A percentile compares a stretch with the other conserved stretches of the same genome.
Evolutionary conservation across 2,888 invertebrate genomes (phyloP).

Genomic region (Cryptus armator): DNA sequence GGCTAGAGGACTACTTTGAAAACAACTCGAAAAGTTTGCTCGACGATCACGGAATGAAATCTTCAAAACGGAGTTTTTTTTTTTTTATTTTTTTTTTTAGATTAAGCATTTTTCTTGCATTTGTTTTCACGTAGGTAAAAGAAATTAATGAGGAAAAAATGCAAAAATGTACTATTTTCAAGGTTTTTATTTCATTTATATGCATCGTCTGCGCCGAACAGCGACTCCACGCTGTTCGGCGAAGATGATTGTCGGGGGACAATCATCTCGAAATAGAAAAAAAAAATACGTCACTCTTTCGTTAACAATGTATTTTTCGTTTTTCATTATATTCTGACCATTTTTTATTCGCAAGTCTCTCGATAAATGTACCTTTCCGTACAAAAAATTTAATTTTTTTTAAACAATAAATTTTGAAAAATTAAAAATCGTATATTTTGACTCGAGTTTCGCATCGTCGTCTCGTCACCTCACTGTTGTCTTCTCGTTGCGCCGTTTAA

Average conservation of each 20-base stretch:
- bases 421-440: background rate
- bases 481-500: background rate
- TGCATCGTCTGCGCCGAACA: background rate
- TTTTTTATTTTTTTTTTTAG: background rate
- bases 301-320: too few relatives aligned
- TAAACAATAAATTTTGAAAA: too few relatives aligned
- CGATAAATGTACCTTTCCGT: too few relatives aligned
- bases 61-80: background rate
- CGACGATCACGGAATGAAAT: background rate
- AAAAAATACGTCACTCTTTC: background rate
- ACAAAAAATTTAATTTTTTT: too few relatives aligned
- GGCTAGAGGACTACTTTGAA: background rate
- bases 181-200: too few relatives aligned
- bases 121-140: background rate
- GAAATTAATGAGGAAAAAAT: too few relatives aligned
- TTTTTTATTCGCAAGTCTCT: too few relatives aligned
- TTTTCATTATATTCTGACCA: too few relatives aligned
- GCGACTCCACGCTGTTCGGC: too few relatives aligned
- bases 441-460: background rate
- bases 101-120: background rate
- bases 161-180: too few relatives aligned
- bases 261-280: background rate
- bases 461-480: background rate
- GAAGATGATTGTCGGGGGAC: too few relatives aligned
- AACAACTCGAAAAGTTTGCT: background rate